Evolutionary conservation across 2,113 vertebrate genomes (phyloP).

Genomic region (Cavia porcellus): DNA sequence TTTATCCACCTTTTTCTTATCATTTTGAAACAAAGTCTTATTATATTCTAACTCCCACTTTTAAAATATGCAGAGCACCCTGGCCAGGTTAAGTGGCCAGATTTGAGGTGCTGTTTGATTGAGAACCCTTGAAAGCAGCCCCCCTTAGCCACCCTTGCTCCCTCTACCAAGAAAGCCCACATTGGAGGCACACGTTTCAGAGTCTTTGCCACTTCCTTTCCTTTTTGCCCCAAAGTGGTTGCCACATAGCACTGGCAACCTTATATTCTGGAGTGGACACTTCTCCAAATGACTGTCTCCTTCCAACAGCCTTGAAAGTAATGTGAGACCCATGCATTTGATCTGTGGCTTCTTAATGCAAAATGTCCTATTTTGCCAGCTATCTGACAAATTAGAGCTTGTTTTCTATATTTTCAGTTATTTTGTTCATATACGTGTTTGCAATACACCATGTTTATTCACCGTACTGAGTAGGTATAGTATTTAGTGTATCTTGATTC

Average conservation of each 20-base stretch:
- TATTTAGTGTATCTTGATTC: background rate
- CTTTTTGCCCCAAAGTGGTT: background rate
- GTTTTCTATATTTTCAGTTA: background rate
- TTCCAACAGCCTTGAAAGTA: background rate
- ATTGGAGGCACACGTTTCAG: rapidly evolving
- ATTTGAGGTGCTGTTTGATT: background rate
- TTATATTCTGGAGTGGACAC: background rate
- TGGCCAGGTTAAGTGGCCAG: background rate
- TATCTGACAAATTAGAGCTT: background rate
- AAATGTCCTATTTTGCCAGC: background rate
- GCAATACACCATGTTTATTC: background rate
- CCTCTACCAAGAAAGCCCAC: background rate
- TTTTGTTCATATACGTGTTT: background rate
- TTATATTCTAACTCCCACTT: background rate
- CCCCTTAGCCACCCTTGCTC: too few species aligned
- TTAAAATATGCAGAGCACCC: background rate
- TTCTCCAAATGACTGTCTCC: background rate
- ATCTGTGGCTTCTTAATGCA: background rate
- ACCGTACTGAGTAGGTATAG: background rate
- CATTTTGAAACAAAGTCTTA: background rate
- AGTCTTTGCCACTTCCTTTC: background rate
- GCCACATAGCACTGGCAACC: background rate
- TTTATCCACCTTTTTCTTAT: background rate
- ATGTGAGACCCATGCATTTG: background rate
- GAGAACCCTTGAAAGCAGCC: background rate